phyloP scores from a whole-genome alignment of 2,113 vertebrate species.

The Tympanuchus pallidicinctus region DNA sequence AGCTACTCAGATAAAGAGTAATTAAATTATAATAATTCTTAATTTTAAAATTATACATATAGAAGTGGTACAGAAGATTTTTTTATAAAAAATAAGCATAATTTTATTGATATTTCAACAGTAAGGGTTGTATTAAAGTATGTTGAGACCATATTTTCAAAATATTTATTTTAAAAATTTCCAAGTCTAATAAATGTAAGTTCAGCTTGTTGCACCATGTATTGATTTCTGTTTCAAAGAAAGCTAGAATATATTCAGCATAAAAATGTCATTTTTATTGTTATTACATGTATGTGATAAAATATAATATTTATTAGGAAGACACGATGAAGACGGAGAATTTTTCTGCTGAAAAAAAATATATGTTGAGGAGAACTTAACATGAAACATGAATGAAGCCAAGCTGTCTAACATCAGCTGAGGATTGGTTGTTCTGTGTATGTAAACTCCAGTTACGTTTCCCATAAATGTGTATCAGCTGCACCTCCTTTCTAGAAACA shows the following conservation, averaged over 20 bases:
- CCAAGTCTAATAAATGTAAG: neutral
- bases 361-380: neutral
- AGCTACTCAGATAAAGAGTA: neutral
- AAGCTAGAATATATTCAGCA: neutral
- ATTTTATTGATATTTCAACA: neutral
- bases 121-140: neutral
- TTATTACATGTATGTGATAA: neutral
- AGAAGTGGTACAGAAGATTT: neutral
- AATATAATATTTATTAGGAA: neutral
- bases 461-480: conserved; percentile 2
- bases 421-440: neutral
- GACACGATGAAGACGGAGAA: neutral
- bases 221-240: neutral
- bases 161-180: neutral
- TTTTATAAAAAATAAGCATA: neutral
- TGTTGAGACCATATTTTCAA: neutral
- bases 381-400: neutral
- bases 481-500: neutral
- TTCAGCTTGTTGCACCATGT: neutral
- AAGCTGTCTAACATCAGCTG: neutral
- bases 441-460: neutral
- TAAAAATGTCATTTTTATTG: neutral
- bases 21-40: neutral
- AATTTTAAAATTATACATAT: no score
- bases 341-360: neutral